phyloP scores from a whole-genome alignment of 2,797 vertebrate species.

The Vipera latastei region DNA sequence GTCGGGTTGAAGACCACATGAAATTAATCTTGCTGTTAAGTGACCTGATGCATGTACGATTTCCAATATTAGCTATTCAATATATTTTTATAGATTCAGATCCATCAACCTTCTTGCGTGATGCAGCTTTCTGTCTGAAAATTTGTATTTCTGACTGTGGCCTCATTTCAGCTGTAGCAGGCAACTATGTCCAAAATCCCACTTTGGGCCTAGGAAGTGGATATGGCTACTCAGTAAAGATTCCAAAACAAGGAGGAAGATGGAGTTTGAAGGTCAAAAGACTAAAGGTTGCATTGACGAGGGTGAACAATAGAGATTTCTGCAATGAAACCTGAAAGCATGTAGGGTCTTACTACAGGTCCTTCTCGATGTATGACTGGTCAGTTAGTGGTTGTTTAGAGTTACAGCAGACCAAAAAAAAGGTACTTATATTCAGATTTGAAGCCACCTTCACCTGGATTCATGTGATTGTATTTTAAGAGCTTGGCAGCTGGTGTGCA shows the following conservation, averaged over 20 bases:
- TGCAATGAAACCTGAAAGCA: neutral
- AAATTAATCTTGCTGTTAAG: neutral
- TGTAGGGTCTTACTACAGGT: neutral
- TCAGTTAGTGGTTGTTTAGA: neutral
- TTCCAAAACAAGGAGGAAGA: neutral
- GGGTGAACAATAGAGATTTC: neutral
- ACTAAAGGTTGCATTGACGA: too few relatives aligned
- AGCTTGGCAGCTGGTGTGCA: neutral
- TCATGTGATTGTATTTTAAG: neutral
- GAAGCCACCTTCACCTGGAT: neutral
- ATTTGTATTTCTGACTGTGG: neutral
- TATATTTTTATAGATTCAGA: neutral
- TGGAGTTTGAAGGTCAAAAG: neutral
- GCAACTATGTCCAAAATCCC: neutral
- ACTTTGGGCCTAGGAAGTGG: neutral
- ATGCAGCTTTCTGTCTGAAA: neutral
- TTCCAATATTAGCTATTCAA: neutral
- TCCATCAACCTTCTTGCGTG: neutral
- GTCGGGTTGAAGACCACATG: neutral
- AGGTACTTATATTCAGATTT: neutral
- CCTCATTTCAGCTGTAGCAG: neutral
- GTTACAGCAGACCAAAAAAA: neutral
- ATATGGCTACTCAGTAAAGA: neutral
- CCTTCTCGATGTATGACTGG: neutral
- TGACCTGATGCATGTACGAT: neutral